Base-by-base conservation (phyloP, 1,140 invertebrate genomes). In the Thaumetopoea pityocampa region DNA sequence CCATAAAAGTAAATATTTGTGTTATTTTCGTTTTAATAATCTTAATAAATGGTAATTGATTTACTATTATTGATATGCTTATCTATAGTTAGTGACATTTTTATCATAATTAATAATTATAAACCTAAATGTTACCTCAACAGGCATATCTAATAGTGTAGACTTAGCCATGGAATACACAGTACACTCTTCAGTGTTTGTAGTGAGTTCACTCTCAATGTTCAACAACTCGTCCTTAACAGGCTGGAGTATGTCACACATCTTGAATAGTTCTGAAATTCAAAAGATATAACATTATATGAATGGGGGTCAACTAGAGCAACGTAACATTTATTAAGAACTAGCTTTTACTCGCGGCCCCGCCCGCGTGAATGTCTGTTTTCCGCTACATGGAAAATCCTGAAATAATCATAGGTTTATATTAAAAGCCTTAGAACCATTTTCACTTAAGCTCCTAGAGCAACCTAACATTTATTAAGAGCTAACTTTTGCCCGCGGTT, bases 231-330 rank as follows among this genome's bases (percentile, higher is more conserved):
- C 46, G 6, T 67, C 63, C 45, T 60, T 65, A n/a, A 78, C 24
- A 22, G 63, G 42, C 45, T 70, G 51, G 15, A 70, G 11, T 30
- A 52, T 54, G 30, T 76, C 74, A 68, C 68, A 78, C 73, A 79
- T 76, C n/a, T n/a, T n/a, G n/a, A n/a, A n/a, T n/a, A n/a, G n/a
- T n/a, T n/a, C n/a, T n/a, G n/a, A n/a, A n/a, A n/a, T n/a, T n/a
- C n/a, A n/a, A n/a, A n/a, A n/a, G n/a, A n/a, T n/a, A n/a, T n/a
- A n/a, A n/a, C n/a, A n/a, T n/a, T n/a, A n/a, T n/a, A n/a, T n/a
- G n/a, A n/a, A n/a, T n/a, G n/a, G n/a, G n/a, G n/a, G n/a, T n/a
- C n/a, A n/a, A n/a, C n/a, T n/a, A n/a, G n/a, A n/a, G n/a, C n/a
- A n/a, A n/a, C n/a, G n/a, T n/a, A n/a, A n/a, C n/a, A n/a, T n/a